phyloP scores from a whole-genome alignment of 2,888 invertebrate genomes.

The Sympetrum striolatum region DNA sequence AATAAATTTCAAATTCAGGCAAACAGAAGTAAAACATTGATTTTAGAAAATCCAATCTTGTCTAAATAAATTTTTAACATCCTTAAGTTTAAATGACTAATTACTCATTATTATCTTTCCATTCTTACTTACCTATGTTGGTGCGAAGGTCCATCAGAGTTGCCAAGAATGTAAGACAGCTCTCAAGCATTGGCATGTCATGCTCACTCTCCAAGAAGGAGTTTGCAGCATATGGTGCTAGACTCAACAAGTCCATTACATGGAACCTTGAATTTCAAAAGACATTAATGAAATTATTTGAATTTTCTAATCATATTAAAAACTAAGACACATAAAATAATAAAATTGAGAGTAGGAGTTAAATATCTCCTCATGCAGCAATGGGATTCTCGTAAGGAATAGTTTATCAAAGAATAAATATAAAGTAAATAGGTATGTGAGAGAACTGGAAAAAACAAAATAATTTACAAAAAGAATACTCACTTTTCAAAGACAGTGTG shows the following conservation, averaged over 20 bases:
- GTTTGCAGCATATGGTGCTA: slow-evolving; percentile 71
- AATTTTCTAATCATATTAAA: neutral
- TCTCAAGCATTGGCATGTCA: slow-evolving; percentile 90
- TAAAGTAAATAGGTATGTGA: neutral
- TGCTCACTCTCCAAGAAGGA: slow-evolving; percentile 75
- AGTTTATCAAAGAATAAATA: neutral
- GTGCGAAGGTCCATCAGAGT: slow-evolving; percentile 87
- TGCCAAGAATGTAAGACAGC: slow-evolving; percentile 88
- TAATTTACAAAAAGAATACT: slow-evolving; percentile 54
- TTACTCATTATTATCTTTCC: too few relatives aligned
- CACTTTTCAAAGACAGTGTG: slow-evolving; percentile 88
- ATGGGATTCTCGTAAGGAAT: too few relatives aligned
- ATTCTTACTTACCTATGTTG: slow-evolving; percentile 72
- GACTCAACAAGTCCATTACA: slow-evolving; percentile 83
- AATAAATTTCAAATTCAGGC: too few relatives aligned
- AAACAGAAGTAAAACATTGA: too few relatives aligned
- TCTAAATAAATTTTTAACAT: too few relatives aligned
- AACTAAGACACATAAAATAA: neutral
- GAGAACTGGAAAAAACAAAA: neutral
- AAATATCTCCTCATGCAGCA: too few relatives aligned
- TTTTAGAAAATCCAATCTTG: too few relatives aligned
- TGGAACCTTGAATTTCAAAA: slow-evolving; percentile 71
- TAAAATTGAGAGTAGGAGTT: slow-evolving; percentile 44
- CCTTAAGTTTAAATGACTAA: too few relatives aligned
- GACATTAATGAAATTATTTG: slow-evolving; percentile 16